Percentiles rank a stretch among this genome's conserved stretches.
These are phyloP conservation scores for Urophycis tenuis DNA, from an alignment of 2,797 vertebrate genomes.

Conservation along the genomic window DNA sequence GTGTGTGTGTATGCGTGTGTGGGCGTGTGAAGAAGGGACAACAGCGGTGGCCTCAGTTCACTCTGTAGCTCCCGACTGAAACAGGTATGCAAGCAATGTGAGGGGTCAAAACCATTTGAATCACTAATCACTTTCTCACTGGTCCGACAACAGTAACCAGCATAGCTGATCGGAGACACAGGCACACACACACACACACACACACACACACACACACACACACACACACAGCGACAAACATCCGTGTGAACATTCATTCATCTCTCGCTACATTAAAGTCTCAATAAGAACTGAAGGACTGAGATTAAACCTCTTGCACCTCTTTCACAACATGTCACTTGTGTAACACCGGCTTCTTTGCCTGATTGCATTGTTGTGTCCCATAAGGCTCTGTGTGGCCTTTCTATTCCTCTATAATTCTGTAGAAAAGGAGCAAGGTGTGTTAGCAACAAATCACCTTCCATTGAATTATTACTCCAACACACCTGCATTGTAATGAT, in stretches of 20 bases:
- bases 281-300: background rate
- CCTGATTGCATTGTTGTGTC: no score
- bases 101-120: background rate
- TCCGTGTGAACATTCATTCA: background rate
- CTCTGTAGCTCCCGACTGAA: background rate
- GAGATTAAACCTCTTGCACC: background rate
- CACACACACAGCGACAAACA: background rate
- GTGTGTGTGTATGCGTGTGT: background rate
- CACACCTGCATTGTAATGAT: no score
- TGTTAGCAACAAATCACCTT: background rate
- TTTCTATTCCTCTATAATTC: background rate
- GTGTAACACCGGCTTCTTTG: background rate
- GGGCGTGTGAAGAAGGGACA: background rate
- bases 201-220: conserved; percentile 6
- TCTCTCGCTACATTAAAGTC: background rate
- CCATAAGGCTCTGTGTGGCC: background rate
- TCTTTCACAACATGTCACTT: background rate
- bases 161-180: background rate
- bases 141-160: background rate
- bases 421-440: background rate
- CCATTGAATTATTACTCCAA: background rate
- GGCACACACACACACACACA: background rate
- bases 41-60: no score
- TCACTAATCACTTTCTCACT: background rate
- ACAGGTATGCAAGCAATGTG: background rate